Evolutionary conservation across 2,888 invertebrate genomes (phyloP).

Genomic region (Cerceris rybyensis): DNA sequence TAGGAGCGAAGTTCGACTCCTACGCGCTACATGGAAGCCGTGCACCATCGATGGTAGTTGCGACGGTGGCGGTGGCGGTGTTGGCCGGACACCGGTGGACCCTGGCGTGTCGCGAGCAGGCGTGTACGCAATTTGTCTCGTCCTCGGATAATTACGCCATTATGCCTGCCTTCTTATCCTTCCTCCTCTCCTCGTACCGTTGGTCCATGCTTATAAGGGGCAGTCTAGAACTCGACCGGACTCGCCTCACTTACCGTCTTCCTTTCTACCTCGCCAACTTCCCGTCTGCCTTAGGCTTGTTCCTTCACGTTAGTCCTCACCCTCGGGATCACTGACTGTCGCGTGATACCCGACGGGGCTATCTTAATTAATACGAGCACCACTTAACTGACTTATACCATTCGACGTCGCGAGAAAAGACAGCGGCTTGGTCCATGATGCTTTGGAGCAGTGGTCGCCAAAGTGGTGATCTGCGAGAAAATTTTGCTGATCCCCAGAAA

Average conservation of each 20-base stretch:
- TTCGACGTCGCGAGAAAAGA: constrained; percentile 61
- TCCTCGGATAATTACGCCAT: constrained; percentile 79
- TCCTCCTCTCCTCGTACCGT: constrained; percentile 39
- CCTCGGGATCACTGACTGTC: constrained; percentile 58
- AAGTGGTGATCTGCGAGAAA: too few relatives aligned
- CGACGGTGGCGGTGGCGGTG: constrained; percentile 45
- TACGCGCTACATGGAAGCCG: constrained; percentile 66
- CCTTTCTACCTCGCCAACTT: not conserved
- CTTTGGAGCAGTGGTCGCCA: not conserved
- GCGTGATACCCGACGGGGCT: constrained; percentile 53
- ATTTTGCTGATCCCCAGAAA: too few relatives aligned
- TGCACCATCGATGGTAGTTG: constrained; percentile 31
- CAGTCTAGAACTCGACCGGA: constrained; percentile 47
- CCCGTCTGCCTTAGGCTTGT: not conserved
- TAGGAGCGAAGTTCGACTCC: constrained; percentile 65
- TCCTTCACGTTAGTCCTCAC: constrained; percentile 2
- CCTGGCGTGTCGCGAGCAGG: constrained; percentile 73
- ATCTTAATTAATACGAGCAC: constrained; percentile 75
- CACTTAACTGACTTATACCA: constrained; percentile 74
- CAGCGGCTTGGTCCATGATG: not conserved
- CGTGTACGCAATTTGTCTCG: constrained; percentile 80
- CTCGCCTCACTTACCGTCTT: constrained; percentile 17
- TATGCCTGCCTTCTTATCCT: constrained; percentile 69
- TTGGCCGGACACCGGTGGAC: constrained; percentile 59
- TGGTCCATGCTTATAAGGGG: constrained; percentile 36